Evolutionary conservation across 1,140 invertebrate species (phyloP), one percentile per base, ranked within the genome.

Genomic region (Drosophila athabasca): DNA sequence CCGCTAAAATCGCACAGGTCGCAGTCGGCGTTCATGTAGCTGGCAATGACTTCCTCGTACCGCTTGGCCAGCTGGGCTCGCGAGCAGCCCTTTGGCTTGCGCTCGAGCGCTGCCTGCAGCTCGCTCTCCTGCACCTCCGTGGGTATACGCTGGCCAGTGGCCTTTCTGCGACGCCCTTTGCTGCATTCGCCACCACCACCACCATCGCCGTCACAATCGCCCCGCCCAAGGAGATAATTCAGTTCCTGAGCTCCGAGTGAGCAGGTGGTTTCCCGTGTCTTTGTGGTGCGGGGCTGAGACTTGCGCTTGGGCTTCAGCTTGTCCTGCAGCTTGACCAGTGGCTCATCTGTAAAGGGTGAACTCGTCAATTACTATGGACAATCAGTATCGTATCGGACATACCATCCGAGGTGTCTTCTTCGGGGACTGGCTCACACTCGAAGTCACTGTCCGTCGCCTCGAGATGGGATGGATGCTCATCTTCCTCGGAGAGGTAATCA

Each of bases 11-110:
- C 76, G 43, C 90, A 91, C 15, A 90, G 65, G 54, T 91, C 90
- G 52, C 90, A 91, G 51, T 76, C 79, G 50, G 90, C 75, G n/a
- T 61, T 76, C 82, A 91, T 90, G 35, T 75, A 84, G 53, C 72
- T 87, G 31, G 74, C 90, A 44, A 90, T 87, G 7, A 80, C 71
- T 49, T 90, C 81, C 54, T 90, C 79, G 22, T 88, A 88, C 11
- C 79, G 68, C 26, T 88, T 79, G 11, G 83, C 64, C 26, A 88
- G 65, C 45, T 89, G 84, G 0, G 72, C 76, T 3, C 84, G 72
- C 1, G 83, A 88, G 6, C 84, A 89, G 48, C 84, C 84, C 15
- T 88, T 88, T 7, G 84, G 84, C 26, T 83, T 83, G 22, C 83
- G 76, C 9, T 89, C 83, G 2, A 88, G 52, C 1, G 62, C 78